Evolutionary conservation across 2,113 vertebrate species (phyloP).

Genomic region (Dromiciops gliroides): DNA sequence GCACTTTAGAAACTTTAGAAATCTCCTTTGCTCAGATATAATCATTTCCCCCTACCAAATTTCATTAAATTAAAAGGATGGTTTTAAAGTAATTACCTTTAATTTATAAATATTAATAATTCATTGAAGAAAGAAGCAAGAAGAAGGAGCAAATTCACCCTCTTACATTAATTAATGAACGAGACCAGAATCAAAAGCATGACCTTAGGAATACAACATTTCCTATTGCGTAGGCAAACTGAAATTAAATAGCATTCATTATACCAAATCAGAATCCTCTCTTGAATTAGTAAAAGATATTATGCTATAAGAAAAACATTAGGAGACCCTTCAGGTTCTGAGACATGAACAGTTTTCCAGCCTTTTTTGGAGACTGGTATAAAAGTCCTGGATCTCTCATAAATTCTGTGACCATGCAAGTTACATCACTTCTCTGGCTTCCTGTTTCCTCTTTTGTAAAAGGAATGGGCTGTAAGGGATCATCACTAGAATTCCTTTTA

Average conservation of each 20-base stretch:
- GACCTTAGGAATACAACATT: background rate
- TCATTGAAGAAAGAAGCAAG: background rate
- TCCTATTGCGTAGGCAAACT: background rate
- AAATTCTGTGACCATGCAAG: background rate
- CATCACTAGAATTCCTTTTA: background rate
- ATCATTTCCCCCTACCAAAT: background rate
- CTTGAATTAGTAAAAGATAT: background rate
- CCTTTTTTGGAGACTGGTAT: background rate
- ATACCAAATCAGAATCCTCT: background rate
- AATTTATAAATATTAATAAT: background rate
- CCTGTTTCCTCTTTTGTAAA: background rate
- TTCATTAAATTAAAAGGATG: conserved; percentile 8
- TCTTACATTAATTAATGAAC: background rate
- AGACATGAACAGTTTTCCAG: background rate
- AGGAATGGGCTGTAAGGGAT: background rate
- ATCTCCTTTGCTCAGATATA: background rate
- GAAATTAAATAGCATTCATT: background rate
- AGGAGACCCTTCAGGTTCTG: background rate
- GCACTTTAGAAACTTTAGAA: background rate
- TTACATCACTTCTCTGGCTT: background rate
- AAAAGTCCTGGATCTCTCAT: background rate
- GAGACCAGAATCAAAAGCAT: background rate
- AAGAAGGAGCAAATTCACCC: background rate
- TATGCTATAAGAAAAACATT: background rate
- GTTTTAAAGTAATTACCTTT: conserved; percentile 8